phyloP scores from a whole-genome alignment of 2,888 invertebrate species.

The Cephus sareptanus region DNA sequence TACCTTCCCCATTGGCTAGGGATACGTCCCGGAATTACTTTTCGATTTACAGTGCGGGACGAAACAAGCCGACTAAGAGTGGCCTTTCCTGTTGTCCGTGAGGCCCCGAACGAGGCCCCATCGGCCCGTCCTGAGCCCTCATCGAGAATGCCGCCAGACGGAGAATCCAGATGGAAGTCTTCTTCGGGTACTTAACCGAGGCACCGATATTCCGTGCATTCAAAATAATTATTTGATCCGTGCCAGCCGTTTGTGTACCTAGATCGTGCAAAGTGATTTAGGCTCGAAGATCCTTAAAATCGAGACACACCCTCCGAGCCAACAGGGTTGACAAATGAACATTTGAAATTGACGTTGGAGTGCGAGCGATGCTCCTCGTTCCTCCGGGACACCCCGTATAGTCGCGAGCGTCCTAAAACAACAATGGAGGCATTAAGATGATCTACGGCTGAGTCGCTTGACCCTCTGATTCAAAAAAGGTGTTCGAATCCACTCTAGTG shows the following conservation, averaged over 20 bases:
- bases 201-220: no score
- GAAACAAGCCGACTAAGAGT: constrained; percentile 62
- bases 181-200: no score
- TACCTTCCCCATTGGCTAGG: neutral
- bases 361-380: constrained; percentile 43
- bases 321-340: neutral
- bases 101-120: neutral
- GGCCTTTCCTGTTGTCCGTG: constrained; percentile 59
- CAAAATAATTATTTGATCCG: no score
- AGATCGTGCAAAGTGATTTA: no score
- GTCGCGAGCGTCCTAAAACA: constrained; percentile 62
- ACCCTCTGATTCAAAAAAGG: constrained; percentile 64
- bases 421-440: constrained; percentile 65
- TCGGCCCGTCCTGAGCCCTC: no score
- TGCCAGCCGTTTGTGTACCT: no score
- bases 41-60: constrained; percentile 57
- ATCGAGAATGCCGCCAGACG: no score
- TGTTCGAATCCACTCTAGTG: constrained; percentile 58
- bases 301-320: neutral
- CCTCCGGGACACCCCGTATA: constrained; percentile 51
- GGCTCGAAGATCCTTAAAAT: neutral
- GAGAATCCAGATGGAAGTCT: no score
- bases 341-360: neutral
- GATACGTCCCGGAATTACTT: constrained; percentile 52
- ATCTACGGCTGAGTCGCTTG: constrained; percentile 64